Base-by-base conservation (phyloP, 2,888 invertebrate genomes). In the Apoda limacodes region DNA sequence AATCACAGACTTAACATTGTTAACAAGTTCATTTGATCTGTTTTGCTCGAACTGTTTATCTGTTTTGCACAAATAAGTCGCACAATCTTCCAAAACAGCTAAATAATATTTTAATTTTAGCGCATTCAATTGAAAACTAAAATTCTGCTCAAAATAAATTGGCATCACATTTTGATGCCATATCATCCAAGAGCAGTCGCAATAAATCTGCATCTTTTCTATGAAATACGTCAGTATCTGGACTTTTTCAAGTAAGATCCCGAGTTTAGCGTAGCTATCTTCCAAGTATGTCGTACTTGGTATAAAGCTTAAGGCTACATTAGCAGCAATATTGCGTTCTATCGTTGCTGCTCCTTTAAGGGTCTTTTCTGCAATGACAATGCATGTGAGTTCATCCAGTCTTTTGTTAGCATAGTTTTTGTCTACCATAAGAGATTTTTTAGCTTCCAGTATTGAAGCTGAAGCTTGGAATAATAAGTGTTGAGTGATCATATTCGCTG, bases 91-190 rank as follows among this genome's bases (percentile, higher is more conserved):
- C 25, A 82, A 45, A 2, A 68, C 76, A 60, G 62, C 62, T n/a
- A 78, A 48, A 42, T 80, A 72, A 42, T 72, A 69, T 50, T 72
- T 75, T 12, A 88, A 66, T 60, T 86, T 84, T 21, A 86, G 70
- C 30, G 87, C 78, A 71, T 90, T 88, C 12, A 83, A 62, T 43
- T 88, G 86, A 36, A 82, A 82, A 38, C 86, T 85, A 42, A 88
- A 85, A 42, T 90, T 75, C 56, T 90, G 88, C 38, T 87, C 84
- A 46, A 93, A 85, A 65, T 93, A 92, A 27, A 89, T 85, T 1
- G 89, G 88, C 29, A 93, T 76, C 30, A 93, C 80, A 42, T 88
- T 85, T 53, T 89, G 85, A 68, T 95, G 93, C 88, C 91, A 93
- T 56, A 89, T 86, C 30, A 95, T 68, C 70, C 92, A 90, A 19